Base-by-base conservation (phyloP, 2,888 invertebrate genomes). In the Piscicola geometra region DNA sequence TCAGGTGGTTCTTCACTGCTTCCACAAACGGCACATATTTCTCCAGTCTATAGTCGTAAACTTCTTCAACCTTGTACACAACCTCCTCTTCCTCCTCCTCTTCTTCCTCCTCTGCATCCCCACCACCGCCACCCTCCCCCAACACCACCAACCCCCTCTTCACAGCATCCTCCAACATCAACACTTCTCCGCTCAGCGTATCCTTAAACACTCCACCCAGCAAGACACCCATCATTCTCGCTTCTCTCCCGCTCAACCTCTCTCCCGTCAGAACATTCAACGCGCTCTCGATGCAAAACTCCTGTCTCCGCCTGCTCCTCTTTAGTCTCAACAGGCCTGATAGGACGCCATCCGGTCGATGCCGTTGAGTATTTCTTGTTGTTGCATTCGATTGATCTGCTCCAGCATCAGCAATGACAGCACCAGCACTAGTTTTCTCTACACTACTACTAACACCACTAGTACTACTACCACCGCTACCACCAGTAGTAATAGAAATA, bases 111-210 rank as follows among this genome's bases (percentile, higher is more conserved):
- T 64, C 73, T 18, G 1, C 52, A 2, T 21, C 71, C 15, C 30
- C 32, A 18, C 30, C 71, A n/a, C 67, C 67, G 9, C 30, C 35
- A 30, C n/a, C 60, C 21, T 73, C 73, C n/a, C 15, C 25, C n/a
- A 52, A 41, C 25, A 50, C 71, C 33, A 73, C 36, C 60, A 32
- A 64, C 21, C 64, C 64, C 21, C 12, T 18, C 1, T 36, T 73
- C 9, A 73, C 28, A 12, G 73, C 73, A 2, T 64, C 73, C 21
- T 73, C 73, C 35, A 73, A 36, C 30, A 25, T n/a, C 64, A 73
- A n/a, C 35, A 33, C 21, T 1, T 21, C 56, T 9, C 41, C 73
- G n/a, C n/a, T 64, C 52, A 33, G 3, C 2, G 64, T 60, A 56
- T 73, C 41, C 12, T 35, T 56, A 32, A 60, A 73, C n/a, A 64